A percentile compares a stretch with the other conserved stretches of the same genome.
These are phyloP conservation scores for Onychomys leucogaster DNA, from an alignment of 2,797 vertebrate species.

Conservation along the genomic window DNA sequence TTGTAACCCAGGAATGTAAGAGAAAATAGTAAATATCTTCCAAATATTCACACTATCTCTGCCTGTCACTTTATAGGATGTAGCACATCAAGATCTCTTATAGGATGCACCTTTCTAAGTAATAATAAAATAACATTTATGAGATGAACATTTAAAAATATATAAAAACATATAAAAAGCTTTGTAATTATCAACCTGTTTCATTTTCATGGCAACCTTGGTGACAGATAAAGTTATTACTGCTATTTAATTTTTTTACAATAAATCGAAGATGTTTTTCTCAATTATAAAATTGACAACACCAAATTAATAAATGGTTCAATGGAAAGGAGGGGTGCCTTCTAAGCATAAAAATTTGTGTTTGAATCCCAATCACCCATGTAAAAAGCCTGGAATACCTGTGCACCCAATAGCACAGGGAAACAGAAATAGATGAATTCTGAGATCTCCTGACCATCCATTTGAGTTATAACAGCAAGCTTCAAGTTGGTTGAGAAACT, in stretches of 20 bases:
- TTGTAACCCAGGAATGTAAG: neutral
- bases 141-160: neutral
- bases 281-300: neutral
- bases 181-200: constrained; percentile 35
- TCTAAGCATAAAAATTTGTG: neutral
- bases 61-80: neutral
- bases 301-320: too few species aligned
- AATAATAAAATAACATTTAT: constrained; percentile 15
- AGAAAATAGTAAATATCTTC: neutral
- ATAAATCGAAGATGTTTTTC: neutral
- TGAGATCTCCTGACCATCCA: too few species aligned
- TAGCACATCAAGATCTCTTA: neutral
- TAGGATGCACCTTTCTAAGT: neutral
- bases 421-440: neutral
- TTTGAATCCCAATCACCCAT: neutral
- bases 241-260: neutral
- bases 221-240: neutral
- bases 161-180: too few species aligned
- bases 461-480: neutral
- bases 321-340: neutral
- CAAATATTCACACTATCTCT: neutral
- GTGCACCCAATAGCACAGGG: neutral
- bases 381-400: neutral
- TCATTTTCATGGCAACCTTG: constrained; percentile 22
- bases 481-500: neutral